Evolutionary conservation across 2,888 invertebrate species (phyloP), one percentile per base, ranked within the genome.

Genomic region (Sycophila texana): DNA sequence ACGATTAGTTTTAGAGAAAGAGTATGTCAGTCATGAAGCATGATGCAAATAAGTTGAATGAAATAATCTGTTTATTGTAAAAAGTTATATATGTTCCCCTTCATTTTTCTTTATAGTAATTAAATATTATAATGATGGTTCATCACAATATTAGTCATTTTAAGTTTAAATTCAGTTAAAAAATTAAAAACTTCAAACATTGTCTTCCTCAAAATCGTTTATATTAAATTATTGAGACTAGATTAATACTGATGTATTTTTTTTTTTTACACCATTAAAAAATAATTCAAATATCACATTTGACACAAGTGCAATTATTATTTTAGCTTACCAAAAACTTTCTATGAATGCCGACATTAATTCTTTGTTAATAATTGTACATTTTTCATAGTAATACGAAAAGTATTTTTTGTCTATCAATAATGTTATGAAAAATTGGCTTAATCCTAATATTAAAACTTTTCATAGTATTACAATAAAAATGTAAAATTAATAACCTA

Each of bases 401-500:
- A 72, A 61, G 26, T 39, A n/a, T 14, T 7, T n/a, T 30, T 26
- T 60, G n/a, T 10, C 10, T 70, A 18, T 55, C 18, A 20, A 13
- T 16, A 18, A 57, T 20, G 16, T n/a, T 10, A 63, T 39, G 14
- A 18, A n/a, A 16, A 39, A 26, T 13, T 67, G 39, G 26, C 16
- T 5, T 51, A n/a, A 13, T 10, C 39, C 7, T 49, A 47, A n/a
- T 14, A 13, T 22, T 49, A 63, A n/a, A 39, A 39, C 60, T 55
- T 49, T 74, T 63, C 51, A 63, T 26, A 55, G 7, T 63, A 63
- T 57, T 55, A 55, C 14, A 55, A 71, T 63, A 70, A 47, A 60
- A 72, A 74, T 74, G 53, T 76, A 68, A 67, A 72, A 80, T 73
- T 55, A 80, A 49, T 73, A 61, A 79, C 30, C 53, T 55, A 75